Base-by-base conservation (phyloP, 2,797 vertebrate species). In the Cynodonichthys magdalenae region DNA sequence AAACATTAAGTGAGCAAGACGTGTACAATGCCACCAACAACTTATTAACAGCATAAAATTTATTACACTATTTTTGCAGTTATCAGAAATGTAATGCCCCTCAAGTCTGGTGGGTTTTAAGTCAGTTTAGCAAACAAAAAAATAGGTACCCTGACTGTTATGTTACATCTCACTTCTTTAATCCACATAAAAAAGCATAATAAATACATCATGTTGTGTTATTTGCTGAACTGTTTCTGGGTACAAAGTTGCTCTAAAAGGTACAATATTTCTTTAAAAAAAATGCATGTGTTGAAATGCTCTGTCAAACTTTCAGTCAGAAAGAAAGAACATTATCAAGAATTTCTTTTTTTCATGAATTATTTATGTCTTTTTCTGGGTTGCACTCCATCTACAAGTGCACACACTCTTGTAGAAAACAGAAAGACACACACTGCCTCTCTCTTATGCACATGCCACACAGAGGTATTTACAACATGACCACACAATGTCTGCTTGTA, bases 381-480 rank as follows among this genome's bases (percentile, higher is more conserved):
- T 67, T 81, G 62, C 72, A 63, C 71, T 77, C 69, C 66, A 66
- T 71, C 65, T 75, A 71, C 72, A 81, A 84, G 71, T 36, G 66
- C 66, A 74, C 36, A 81, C 56, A 64, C 18, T 68, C 68, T 57
- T 78, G 69, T 73, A 69, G 56, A 65, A 80, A 81, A 76, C 60
- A 75, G 51, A 74, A 50, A 61, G 61, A 79, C 74, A 63, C 63
- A 65, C 66, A 68, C 49, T 41, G 64, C 57, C 64, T 75, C 75
- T 78, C 67, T 52, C 51, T 36, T 69, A 72, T 80, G 75, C 66
- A 73, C 67, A 73, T 86, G 84, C 85, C 79, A 81, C 71, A 81
- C 75, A 63, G 73, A 71, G 61, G 75, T 81, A 85, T 87, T 89
- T 81, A 86, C 73, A 87, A 83, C 61, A 72, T 17, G 44, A 59